Percentiles rank a stretch among this genome's conserved stretches.
Evolutionary conservation across 1,140 invertebrate genomes (phyloP).

Genomic region (Neodiprion virginianus): DNA sequence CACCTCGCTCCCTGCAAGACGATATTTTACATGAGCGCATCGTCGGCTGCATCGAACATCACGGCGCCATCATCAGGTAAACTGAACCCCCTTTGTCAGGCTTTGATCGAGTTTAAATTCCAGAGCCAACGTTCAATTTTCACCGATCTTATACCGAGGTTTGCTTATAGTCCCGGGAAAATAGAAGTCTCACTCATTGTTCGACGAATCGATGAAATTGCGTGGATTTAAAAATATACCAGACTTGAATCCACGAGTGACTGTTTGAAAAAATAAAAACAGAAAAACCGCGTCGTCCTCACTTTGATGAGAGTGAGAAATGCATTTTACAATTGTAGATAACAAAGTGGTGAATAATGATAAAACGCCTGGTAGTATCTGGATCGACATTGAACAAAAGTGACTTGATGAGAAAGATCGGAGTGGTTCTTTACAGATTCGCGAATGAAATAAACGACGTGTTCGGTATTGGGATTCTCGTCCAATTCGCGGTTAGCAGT

Average conservation of each 20-base stretch:
- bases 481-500: slow-evolving; percentile 18
- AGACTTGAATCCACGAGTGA: neutral
- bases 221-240: neutral
- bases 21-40: slow-evolving; percentile 13
- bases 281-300: neutral
- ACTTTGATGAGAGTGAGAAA: neutral
- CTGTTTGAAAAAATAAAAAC: neutral
- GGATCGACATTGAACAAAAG: slow-evolving; percentile 11
- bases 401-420: slow-evolving; percentile 22
- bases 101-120: neutral
- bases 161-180: neutral
- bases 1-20: neutral
- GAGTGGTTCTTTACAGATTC: slow-evolving; percentile 29
- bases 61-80: slow-evolving; percentile 1
- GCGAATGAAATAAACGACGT: slow-evolving; percentile 30
- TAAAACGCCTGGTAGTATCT: neutral
- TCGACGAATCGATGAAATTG: neutral
- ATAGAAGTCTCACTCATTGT: neutral
- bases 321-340: too few relatives aligned
- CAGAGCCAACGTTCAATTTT: neutral
- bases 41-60: slow-evolving; percentile 5
- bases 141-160: neutral
- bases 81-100: neutral
- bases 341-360: too few relatives aligned
- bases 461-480: slow-evolving; percentile 26